Evolutionary conservation across 2,888 invertebrate species (phyloP).

Genomic region (Drosophila falleni): DNA sequence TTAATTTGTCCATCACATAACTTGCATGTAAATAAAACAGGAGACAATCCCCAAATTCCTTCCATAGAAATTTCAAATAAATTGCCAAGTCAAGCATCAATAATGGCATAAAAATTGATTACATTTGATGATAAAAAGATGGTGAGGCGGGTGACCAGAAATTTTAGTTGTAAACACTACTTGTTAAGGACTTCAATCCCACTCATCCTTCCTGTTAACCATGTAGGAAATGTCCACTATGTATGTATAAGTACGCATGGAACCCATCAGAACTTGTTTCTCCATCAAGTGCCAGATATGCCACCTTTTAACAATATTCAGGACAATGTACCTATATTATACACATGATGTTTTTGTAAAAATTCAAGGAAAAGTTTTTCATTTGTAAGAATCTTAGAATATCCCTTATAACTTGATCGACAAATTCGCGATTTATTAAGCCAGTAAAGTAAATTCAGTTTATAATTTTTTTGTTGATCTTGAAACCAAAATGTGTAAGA

Average conservation of each 20-base stretch:
- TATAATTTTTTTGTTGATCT: background rate
- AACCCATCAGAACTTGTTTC: constrained; percentile 12
- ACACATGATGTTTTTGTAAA: background rate
- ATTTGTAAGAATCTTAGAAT: background rate
- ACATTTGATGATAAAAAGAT: constrained; percentile 51
- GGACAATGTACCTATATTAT: background rate
- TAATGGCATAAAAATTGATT: constrained; percentile 83
- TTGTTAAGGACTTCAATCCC: constrained; percentile 49
- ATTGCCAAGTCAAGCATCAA: constrained; percentile 78
- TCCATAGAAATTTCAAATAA: constrained; percentile 47
- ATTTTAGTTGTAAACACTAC: constrained; percentile 46
- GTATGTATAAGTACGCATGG: background rate
- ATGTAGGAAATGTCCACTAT: constrained; percentile 61
- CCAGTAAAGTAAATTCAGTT: background rate
- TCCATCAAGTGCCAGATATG: background rate
- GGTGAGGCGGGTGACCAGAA: background rate
- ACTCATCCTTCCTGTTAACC: constrained; percentile 33
- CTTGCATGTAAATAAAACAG: constrained; percentile 53
- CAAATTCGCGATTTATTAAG: background rate
- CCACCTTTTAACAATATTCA: background rate
- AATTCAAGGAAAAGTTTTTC: background rate
- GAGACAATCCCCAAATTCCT: constrained; percentile 12
- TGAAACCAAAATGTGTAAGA: background rate
- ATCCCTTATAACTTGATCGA: background rate
- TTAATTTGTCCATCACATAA: constrained; percentile 71